A percentile compares a stretch with the other conserved stretches of the same genome.
Evolutionary conservation across 2,888 invertebrate genomes (phyloP).

Genomic region (Rhaphigaster nebulosa): DNA sequence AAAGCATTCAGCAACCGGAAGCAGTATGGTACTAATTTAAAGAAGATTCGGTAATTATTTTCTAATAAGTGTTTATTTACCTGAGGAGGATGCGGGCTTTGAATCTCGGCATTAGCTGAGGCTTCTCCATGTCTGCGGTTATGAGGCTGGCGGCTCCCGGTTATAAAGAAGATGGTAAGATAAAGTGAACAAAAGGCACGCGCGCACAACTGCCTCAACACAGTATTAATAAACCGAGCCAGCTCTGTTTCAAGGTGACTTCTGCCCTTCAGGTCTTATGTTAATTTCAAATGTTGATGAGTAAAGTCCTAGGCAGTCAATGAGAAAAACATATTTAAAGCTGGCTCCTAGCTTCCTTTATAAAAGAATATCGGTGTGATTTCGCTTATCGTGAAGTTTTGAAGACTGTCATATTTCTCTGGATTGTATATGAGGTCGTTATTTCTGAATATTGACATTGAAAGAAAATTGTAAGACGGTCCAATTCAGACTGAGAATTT

Average conservation of each 20-base stretch:
- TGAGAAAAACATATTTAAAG: not conserved
- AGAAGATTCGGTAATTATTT: not conserved
- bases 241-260: conserved; percentile 34
- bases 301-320: not conserved
- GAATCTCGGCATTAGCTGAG: conserved; percentile 45
- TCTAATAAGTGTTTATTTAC: conserved; percentile 29
- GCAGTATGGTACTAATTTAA: not conserved
- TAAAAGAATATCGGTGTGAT: not conserved
- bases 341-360: not conserved
- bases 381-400: not conserved
- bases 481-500: no score
- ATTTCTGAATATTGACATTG: no score
- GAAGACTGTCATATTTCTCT: no score
- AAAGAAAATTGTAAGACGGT: no score
- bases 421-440: no score
- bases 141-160: not conserved
- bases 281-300: not conserved
- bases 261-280: not conserved
- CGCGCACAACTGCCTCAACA: conserved; percentile 39
- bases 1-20: not conserved
- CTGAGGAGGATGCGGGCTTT: conserved; percentile 50
- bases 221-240: conserved; percentile 17
- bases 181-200: conserved; percentile 23
- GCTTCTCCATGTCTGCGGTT: conserved; percentile 34
- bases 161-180: conserved; percentile 24